Evolutionary conservation across 2,888 invertebrate genomes (phyloP).

Genomic region (Cheilosia urbana): DNA sequence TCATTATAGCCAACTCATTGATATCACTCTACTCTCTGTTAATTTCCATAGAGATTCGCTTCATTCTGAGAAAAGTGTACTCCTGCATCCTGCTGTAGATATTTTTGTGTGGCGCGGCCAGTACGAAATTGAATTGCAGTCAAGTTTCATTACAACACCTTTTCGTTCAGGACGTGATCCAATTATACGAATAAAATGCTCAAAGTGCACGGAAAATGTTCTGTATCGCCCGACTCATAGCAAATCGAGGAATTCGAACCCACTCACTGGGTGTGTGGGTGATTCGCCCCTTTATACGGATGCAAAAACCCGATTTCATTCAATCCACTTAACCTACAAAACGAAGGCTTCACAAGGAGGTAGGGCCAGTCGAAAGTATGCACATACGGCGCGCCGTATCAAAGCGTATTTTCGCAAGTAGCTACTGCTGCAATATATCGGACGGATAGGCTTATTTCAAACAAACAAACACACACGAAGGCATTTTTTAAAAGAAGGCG

Average conservation of each 20-base stretch:
- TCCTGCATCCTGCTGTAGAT: not conserved
- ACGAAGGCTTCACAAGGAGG: slow-evolving; percentile 17
- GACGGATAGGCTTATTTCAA: slow-evolving; percentile 1
- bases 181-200: slow-evolving; percentile 68
- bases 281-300: slow-evolving; percentile 17
- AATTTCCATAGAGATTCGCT: slow-evolving; percentile 38
- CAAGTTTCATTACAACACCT: slow-evolving; percentile 70
- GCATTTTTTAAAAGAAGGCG: no score
- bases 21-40: slow-evolving; percentile 1
- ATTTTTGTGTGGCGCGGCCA: not conserved
- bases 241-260: not conserved
- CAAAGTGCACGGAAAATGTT: slow-evolving; percentile 2
- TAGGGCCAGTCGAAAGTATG: not conserved
- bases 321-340: slow-evolving; percentile 67
- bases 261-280: no score
- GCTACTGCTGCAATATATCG: slow-evolving; percentile 22
- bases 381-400: slow-evolving; percentile 4
- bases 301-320: slow-evolving; percentile 64
- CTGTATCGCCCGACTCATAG: not conserved
- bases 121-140: slow-evolving; percentile 56
- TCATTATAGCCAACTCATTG: slow-evolving; percentile 15
- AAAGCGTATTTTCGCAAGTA: slow-evolving; percentile 19
- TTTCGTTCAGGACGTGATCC: slow-evolving; percentile 67
- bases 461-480: no score
- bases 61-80: slow-evolving; percentile 6